Conservation (phyloP, 2,888 invertebrate genomes). For the Entomobrya proxima region DNA sequence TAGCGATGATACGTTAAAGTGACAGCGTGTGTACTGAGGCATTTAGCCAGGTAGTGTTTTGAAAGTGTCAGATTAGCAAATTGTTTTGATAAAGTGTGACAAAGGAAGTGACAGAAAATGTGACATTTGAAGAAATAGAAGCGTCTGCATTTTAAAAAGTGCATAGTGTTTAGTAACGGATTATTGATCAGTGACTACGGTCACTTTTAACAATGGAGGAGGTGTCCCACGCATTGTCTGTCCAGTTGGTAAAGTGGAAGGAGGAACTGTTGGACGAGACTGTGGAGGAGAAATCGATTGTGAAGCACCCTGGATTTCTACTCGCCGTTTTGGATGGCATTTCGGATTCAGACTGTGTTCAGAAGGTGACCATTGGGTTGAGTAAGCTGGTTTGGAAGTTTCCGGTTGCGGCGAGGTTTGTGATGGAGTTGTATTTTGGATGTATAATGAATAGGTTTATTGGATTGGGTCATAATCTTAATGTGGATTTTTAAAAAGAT, state of each 20-base stretch:
- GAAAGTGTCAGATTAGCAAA: no score
- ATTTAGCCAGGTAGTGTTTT: no score
- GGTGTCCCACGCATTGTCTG: conserved; percentile 10
- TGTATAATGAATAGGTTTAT: not conserved
- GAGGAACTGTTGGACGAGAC: conserved; percentile 40
- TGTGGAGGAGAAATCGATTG: conserved; percentile 28
- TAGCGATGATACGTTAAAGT: no score
- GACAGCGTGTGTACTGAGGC: no score
- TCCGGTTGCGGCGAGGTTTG: conserved; percentile 64
- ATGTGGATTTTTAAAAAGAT: conserved; percentile 28
- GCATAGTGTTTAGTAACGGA: not conserved
- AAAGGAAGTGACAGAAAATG: no score
- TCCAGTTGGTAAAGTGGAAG: conserved; percentile 44
- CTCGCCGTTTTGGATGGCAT: conserved; percentile 52
- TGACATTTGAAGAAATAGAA: no score
- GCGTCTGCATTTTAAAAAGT: no score
- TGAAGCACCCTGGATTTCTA: conserved; percentile 52
- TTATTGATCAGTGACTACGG: not conserved
- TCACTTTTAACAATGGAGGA: conserved; percentile 3
- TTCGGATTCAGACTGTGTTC: conserved; percentile 20
- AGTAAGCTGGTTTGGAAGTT: conserved; percentile 65
- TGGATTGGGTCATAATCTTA: not conserved
- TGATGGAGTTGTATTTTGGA: not conserved
- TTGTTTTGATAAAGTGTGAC: no score
- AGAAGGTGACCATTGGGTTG: conserved; percentile 48